Percentiles rank a stretch among this genome's conserved stretches.
Conservation (phyloP, 2,113 vertebrate species). For the Halcyon senegalensis region DNA sequence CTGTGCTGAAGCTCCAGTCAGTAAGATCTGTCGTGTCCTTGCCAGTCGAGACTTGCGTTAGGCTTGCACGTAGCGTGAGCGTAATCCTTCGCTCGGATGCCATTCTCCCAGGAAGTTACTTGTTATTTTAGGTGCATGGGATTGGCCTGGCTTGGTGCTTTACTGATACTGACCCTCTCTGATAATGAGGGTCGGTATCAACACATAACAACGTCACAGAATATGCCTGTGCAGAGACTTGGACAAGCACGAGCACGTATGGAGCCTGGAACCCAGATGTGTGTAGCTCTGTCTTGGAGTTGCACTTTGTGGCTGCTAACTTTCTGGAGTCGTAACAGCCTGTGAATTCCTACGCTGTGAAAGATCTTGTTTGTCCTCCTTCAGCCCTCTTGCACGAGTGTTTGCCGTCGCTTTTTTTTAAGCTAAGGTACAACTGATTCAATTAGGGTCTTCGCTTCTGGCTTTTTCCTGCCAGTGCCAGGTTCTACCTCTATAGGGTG, state of each 20-base stretch:
- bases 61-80: neutral
- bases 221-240: neutral
- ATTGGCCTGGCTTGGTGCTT: neutral
- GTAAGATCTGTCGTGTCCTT: neutral
- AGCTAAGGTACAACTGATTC: neutral
- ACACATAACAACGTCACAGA: accelerated
- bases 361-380: neutral
- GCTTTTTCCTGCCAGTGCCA: neutral
- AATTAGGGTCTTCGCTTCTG: neutral
- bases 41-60: conserved; percentile 17
- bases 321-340: neutral
- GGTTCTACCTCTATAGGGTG: neutral
- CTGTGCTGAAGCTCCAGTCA: neutral
- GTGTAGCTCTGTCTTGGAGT: neutral
- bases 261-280: neutral
- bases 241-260: accelerated
- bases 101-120: neutral
- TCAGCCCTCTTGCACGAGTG: neutral
- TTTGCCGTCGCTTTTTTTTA: neutral
- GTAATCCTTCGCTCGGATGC: neutral
- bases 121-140: neutral
- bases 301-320: neutral
- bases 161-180: accelerated
- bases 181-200: neutral
- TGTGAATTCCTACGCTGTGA: neutral